A percentile compares a stretch with the other conserved stretches of the same genome.
These are phyloP conservation scores for Myiopsitta monachus DNA, from an alignment of 2,113 vertebrate species.

Conservation along the genomic window DNA sequence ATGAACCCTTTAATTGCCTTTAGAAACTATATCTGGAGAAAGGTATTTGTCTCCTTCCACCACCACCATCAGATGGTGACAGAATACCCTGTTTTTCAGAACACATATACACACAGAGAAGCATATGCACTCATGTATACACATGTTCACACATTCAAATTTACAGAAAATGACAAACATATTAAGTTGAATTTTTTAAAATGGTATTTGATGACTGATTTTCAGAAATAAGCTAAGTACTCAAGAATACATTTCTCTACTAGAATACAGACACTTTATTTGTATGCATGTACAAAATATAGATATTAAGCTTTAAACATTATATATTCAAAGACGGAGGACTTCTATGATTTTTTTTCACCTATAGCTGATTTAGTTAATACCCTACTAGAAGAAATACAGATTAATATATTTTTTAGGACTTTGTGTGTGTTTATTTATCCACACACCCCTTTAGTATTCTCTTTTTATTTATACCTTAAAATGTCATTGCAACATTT, in stretches of 20 bases:
- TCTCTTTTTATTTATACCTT: neutral
- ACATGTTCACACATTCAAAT: neutral
- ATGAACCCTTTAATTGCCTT: conserved; percentile 34
- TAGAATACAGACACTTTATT: neutral
- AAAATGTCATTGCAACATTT: neutral
- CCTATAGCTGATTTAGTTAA: neutral
- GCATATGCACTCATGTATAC: fast-evolving
- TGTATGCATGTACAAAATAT: neutral
- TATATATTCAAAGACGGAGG: neutral
- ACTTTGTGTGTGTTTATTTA: neutral
- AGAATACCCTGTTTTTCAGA: neutral
- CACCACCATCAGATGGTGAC: neutral
- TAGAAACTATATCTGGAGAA: neutral
- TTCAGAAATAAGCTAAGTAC: neutral
- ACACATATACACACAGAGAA: neutral
- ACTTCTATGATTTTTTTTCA: neutral
- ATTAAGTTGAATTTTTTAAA: neutral
- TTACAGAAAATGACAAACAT: neutral
- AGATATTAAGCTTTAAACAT: neutral
- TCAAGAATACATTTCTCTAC: neutral
- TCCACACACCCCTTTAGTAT: neutral
- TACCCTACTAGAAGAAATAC: neutral
- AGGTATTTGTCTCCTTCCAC: neutral
- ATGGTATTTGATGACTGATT: neutral
- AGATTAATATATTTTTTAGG: neutral